Evolutionary conservation across 2,113 vertebrate genomes (phyloP).

Genomic region (Daphoenositta chrysoptera): DNA sequence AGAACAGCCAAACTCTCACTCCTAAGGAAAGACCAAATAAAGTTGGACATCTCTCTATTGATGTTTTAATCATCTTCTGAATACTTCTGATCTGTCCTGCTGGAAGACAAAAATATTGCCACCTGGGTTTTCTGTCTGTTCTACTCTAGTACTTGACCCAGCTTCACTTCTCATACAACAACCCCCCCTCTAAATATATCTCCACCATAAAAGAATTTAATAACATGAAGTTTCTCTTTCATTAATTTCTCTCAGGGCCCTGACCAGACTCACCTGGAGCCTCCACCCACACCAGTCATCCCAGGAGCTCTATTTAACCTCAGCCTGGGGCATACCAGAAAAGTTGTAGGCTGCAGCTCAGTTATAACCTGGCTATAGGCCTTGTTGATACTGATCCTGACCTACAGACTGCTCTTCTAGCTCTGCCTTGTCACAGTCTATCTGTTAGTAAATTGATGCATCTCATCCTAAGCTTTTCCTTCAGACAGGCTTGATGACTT

Average conservation of each 20-base stretch:
- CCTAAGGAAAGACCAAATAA: not conserved
- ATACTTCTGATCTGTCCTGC: not conserved
- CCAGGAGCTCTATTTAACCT: not conserved
- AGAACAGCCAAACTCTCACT: not conserved
- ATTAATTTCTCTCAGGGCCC: not conserved
- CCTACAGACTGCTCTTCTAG: not conserved
- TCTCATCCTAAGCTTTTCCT: not conserved
- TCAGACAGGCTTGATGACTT: not conserved
- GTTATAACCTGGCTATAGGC: not conserved
- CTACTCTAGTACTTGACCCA: not conserved
- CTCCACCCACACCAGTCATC: not conserved
- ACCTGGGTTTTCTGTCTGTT: not conserved
- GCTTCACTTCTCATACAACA: not conserved
- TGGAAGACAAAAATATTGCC: not conserved
- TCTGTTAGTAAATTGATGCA: not conserved
- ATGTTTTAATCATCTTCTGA: not conserved
- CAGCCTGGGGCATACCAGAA: not conserved
- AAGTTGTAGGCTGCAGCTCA: not conserved
- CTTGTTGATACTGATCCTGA: not conserved
- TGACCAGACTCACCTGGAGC: not conserved
- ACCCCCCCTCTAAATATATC: not conserved
- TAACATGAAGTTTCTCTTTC: not conserved
- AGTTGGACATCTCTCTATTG: not conserved
- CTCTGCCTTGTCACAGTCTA: not conserved
- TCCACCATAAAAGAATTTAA: not conserved